A percentile compares a stretch with the other conserved stretches of the same genome.
phyloP scores from a whole-genome alignment of 2,113 vertebrate species.

The Pyrgilauda ruficollis region DNA sequence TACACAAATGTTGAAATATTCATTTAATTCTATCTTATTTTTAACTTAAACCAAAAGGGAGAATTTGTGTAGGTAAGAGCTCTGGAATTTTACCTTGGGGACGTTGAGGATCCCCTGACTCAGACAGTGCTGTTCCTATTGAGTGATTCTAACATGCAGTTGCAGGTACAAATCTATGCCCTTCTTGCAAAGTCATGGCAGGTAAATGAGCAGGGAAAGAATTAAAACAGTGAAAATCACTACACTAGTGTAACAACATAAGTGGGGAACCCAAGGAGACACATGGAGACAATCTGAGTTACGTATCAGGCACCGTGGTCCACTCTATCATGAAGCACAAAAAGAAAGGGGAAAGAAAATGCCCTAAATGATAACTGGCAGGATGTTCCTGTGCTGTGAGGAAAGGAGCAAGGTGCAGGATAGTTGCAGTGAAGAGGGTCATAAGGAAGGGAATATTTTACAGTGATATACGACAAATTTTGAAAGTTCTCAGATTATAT shows the following conservation, averaged over 20 bases:
- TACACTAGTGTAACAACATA: neutral
- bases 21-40: neutral
- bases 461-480: neutral
- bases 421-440: neutral
- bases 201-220: neutral
- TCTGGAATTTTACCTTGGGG: neutral
- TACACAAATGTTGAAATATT: neutral
- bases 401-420: neutral
- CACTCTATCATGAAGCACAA: neutral
- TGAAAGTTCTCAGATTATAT: neutral
- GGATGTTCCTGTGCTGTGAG: neutral
- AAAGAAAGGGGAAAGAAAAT: neutral
- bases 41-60: neutral
- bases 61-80: neutral
- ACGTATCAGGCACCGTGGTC: fast-evolving
- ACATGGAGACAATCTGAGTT: neutral
- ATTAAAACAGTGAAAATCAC: neutral
- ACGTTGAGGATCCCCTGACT: neutral
- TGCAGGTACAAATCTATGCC: neutral
- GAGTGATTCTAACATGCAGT: neutral
- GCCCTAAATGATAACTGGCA: neutral
- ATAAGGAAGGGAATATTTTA: neutral
- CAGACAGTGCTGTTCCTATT: neutral
- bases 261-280: neutral
- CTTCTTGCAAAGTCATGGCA: neutral